Conservation (phyloP, 2,888 invertebrate species). For the Drosophila nr. medialis region DNA sequence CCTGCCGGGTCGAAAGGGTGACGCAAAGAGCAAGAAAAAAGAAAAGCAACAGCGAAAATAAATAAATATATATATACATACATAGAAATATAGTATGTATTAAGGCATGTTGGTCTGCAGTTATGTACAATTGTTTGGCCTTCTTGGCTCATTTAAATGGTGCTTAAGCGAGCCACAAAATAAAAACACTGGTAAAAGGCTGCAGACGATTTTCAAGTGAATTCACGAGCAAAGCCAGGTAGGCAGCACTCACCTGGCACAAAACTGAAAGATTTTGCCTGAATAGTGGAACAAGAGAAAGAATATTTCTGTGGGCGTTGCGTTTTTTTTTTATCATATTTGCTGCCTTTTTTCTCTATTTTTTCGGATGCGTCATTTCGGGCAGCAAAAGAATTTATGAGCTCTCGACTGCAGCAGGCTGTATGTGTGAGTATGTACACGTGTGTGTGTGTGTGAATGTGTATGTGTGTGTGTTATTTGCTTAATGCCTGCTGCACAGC, state of each 20-base stretch:
- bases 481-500: slow-evolving; percentile 51
- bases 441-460: slow-evolving; percentile 4
- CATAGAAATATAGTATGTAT: neutral
- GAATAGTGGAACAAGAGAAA: slow-evolving; percentile 2
- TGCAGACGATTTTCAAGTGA: slow-evolving; percentile 25
- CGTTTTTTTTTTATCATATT: slow-evolving; percentile 21
- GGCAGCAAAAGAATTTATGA: slow-evolving; percentile 57
- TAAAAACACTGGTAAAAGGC: slow-evolving; percentile 14
- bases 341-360: slow-evolving; percentile 17
- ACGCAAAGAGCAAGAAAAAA: slow-evolving; percentile 2
- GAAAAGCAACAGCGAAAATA: slow-evolving; percentile 12
- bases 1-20: slow-evolving; percentile 14
- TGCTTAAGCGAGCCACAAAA: slow-evolving; percentile 44
- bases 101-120: neutral
- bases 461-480: slow-evolving; percentile 25
- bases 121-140: slow-evolving; percentile 38
- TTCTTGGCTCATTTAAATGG: slow-evolving; percentile 59
- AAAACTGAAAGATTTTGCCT: slow-evolving; percentile 31
- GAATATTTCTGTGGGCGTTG: slow-evolving; percentile 16
- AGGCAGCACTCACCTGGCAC: slow-evolving; percentile 35
- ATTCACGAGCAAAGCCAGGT: slow-evolving; percentile 34
- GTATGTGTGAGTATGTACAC: neutral
- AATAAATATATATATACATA: slow-evolving; percentile 10
- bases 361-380: slow-evolving; percentile 61
- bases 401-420: slow-evolving; percentile 26